Evolutionary conservation across 2,888 invertebrate genomes (phyloP), one percentile per base, ranked within the genome.

Genomic region (Pyrgus malvae): DNA sequence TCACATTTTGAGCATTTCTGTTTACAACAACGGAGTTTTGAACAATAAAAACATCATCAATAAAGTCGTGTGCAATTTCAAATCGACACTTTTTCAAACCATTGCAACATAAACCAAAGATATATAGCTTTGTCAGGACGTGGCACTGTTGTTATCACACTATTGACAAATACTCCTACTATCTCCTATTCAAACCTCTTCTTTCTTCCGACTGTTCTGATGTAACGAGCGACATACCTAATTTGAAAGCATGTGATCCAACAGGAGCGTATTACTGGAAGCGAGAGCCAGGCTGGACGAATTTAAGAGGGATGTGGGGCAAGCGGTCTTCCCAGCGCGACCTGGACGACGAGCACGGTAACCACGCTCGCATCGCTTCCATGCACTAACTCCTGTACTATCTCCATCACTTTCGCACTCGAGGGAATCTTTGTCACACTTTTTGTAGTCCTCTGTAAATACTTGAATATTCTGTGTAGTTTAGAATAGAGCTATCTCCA

Each of bases 221-320:
- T 40, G 40, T 23, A 12, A 31, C 27, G 14, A 40, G 7, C 25
- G 16, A 23, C 29, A 11, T 37, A 23, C 29, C 8, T 37, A 44
- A 38, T 14, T 17, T 21, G 31, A 40, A 46, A 46, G 54, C 46
- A 29, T 54, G 54, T 56, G 56, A 57, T 70, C 78, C 61, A 38
- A 80, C 87, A 94, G 94, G 94, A 72, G 91, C 93, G 64, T 90
- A 85, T 73, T 94, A 94, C 94, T 95, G 94, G 72, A 95, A 95
- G 83, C 91, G 95, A 57, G 94, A 95, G 71, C 94, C 94, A 8
- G 94, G 93, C 76, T 95, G 95, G 95, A 94, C 94, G 75, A 95
- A 95, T 78, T 87, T 95, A 66, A 93, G 94, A 81, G 95, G 95
- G 57, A 92, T 95, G 81, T 95, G 95, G 95, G 95, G 95, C 68